Conservation (phyloP, 2,888 invertebrate species). For the Stratiomys singularior region DNA sequence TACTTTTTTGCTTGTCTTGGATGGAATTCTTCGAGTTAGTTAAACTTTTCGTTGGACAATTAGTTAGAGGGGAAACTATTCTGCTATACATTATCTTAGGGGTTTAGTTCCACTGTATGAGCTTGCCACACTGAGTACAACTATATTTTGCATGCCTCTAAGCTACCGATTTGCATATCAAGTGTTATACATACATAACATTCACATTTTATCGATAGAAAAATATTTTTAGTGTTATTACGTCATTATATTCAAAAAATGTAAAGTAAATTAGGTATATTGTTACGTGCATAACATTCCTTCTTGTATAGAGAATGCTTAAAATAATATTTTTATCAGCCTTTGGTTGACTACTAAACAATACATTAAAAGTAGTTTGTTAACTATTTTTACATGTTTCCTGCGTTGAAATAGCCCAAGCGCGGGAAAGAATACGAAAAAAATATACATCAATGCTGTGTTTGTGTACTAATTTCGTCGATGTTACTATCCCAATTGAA, state of each 20-base stretch:
- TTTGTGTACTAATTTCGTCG: conserved; percentile 69
- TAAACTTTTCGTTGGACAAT: no score
- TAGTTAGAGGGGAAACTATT: no score
- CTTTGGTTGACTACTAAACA: conserved; percentile 15
- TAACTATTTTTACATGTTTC: conserved; percentile 12
- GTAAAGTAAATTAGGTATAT: conserved; percentile 10
- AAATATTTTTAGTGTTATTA: conserved; percentile 8
- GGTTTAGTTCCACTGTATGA: no score
- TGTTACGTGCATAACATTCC: conserved; percentile 11
- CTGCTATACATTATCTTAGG: no score
- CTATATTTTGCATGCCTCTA: not conserved
- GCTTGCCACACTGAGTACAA: not conserved
- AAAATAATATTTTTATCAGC: conserved; percentile 12
- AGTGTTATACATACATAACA: not conserved
- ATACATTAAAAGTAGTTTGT: conserved; percentile 18
- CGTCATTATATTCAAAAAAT: conserved; percentile 8
- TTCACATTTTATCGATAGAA: conserved; percentile 11
- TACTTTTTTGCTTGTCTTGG: no score
- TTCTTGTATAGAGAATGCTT: conserved; percentile 1
- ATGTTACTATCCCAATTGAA: conserved; percentile 90
- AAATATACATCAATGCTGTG: not conserved
- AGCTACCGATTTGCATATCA: conserved; percentile 1
- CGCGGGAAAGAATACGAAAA: conserved; percentile 4
- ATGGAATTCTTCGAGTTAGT: no score
- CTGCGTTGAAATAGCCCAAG: not conserved